Evolutionary conservation across 2,888 invertebrate species (phyloP).

Genomic region (Synergus itoensis): DNA sequence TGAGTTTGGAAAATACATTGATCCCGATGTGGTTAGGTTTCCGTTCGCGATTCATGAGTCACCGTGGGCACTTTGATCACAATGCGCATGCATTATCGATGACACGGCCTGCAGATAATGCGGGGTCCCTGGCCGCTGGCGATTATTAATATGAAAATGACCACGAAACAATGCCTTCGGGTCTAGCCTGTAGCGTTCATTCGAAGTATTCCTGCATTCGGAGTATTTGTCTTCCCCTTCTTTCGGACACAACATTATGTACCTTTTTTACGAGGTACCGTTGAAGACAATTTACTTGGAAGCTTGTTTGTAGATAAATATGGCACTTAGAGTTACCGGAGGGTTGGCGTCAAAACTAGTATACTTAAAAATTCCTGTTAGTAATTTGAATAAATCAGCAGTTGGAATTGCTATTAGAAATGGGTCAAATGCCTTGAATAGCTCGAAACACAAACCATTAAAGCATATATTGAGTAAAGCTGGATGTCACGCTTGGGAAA

Average conservation of each 20-base stretch:
- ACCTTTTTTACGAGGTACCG: constrained; percentile 7
- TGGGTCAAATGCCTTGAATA: neutral
- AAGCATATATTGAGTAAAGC: neutral
- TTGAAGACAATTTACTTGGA: constrained; percentile 10
- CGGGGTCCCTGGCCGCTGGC: constrained; percentile 54
- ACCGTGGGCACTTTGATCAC: constrained; percentile 43
- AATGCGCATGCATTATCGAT: constrained; percentile 60
- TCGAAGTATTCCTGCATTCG: neutral
- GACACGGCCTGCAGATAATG: constrained; percentile 58
- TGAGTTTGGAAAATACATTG: neutral
- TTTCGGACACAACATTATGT: neutral
- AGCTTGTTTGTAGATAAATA: constrained; percentile 14
- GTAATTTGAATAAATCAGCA: neutral
- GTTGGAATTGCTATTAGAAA: neutral
- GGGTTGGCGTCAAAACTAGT: neutral
- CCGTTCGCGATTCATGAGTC: constrained; percentile 42
- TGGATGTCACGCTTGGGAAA: neutral
- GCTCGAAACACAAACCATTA: neutral
- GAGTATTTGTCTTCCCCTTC: neutral
- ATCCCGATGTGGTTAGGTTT: neutral
- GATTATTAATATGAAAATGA: constrained; percentile 61
- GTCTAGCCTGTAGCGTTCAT: constrained; percentile 49
- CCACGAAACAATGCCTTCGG: constrained; percentile 53
- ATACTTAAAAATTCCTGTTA: neutral
- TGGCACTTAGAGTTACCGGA: neutral